Conservation (phyloP, 1,140 invertebrate genomes). For the Eulimnadia texana region DNA sequence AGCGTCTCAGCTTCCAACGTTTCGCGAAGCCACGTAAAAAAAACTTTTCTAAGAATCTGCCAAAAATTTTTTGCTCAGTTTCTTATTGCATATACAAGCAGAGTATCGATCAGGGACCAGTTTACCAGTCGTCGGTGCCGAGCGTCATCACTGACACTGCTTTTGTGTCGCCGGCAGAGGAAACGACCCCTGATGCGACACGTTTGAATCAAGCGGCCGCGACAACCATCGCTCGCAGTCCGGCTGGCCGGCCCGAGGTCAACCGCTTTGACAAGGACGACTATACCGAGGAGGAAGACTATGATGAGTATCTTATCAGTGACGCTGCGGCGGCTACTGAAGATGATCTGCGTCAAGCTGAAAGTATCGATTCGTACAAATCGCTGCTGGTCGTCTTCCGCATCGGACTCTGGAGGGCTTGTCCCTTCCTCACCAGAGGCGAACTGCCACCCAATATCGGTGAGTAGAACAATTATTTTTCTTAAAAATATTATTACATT, state of each 20-base stretch:
- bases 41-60: too few species aligned
- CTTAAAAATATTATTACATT: neutral
- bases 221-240: too few species aligned
- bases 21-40: too few species aligned
- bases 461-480: neutral
- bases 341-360: neutral
- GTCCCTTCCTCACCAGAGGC: constrained; percentile 5
- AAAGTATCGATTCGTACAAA: neutral
- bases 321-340: neutral
- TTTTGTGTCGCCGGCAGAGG: neutral
- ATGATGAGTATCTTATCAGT: neutral
- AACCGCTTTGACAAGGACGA: too few species aligned
- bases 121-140: too few species aligned
- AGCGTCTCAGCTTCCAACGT: neutral
- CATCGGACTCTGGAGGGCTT: constrained; percentile 13
- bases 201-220: too few species aligned
- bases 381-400: constrained; percentile 12
- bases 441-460: constrained; percentile 9
- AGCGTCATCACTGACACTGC: constrained; percentile 2
- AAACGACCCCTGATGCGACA: too few species aligned
- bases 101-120: neutral
- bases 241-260: too few species aligned
- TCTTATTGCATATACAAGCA: too few species aligned
- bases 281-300: neutral
- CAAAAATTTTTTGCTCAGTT: too few species aligned